phyloP scores from a whole-genome alignment of 2,113 vertebrate genomes.

The Ictalurus furcatus region DNA sequence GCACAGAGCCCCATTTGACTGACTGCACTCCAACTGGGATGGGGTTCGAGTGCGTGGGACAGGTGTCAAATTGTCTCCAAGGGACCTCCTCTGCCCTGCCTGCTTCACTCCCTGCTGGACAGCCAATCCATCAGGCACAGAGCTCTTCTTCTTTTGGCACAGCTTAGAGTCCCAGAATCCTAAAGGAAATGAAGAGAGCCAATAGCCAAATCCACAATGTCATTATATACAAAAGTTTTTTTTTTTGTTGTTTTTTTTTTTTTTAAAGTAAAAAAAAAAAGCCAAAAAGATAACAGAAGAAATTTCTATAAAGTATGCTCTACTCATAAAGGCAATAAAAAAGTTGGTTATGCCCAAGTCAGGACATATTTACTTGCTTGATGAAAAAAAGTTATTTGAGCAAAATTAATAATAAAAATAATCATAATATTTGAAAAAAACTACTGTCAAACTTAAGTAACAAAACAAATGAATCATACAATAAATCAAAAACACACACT shows the following conservation, averaged over 20 bases:
- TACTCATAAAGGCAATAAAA: neutral
- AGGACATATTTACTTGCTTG: neutral
- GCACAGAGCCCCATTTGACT: constrained; percentile 88
- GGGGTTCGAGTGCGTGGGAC: constrained; percentile 82
- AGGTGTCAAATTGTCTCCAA: constrained; percentile 73
- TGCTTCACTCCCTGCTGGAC: constrained; percentile 59
- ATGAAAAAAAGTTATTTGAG: neutral
- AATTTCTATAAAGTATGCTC: neutral
- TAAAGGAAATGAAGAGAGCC: neutral
- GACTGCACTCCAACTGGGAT: constrained; percentile 86
- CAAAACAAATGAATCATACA: neutral
- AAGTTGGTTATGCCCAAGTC: neutral
- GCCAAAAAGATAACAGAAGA: neutral
- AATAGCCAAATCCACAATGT: neutral
- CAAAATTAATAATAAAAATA: neutral
- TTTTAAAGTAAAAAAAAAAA: neutral
- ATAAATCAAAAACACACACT: neutral
- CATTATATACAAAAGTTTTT: too few species aligned
- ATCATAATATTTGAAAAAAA: neutral
- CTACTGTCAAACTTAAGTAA: constrained; percentile 11
- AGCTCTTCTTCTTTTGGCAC: constrained; percentile 70
- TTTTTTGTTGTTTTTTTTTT: too few species aligned
- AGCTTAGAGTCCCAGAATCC: constrained; percentile 85
- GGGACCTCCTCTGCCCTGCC: constrained; percentile 54
- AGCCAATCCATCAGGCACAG: constrained; percentile 61